phyloP scores from a whole-genome alignment of 2,888 invertebrate species.

The Ormia ochracea region DNA sequence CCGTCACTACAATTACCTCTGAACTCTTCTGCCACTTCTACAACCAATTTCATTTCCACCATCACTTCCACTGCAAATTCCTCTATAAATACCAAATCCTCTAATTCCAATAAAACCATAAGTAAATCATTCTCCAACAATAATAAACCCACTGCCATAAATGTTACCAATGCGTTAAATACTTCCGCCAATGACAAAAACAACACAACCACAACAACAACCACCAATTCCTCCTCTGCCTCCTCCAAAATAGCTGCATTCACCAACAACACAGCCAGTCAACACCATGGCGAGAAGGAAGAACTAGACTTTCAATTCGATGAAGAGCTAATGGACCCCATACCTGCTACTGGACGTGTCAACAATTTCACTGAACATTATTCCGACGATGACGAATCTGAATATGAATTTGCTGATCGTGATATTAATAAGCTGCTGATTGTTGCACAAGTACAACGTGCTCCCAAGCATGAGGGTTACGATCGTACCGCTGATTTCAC shows the following conservation, averaged over 20 bases:
- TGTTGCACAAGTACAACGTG: constrained; percentile 87
- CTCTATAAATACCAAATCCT: constrained; percentile 53
- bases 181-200: constrained; percentile 45
- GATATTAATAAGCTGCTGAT: constrained; percentile 96
- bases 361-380: constrained; percentile 87
- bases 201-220: constrained; percentile 56
- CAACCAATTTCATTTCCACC: constrained; percentile 50
- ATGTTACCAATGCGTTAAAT: constrained; percentile 44
- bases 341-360: constrained; percentile 83
- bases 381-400: constrained; percentile 88
- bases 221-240: constrained; percentile 68
- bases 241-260: constrained; percentile 72
- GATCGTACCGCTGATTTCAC: constrained; percentile 94
- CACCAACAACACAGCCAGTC: constrained; percentile 63
- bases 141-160: constrained; percentile 65
- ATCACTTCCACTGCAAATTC: constrained; percentile 58
- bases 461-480: constrained; percentile 90
- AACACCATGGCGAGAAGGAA: constrained; percentile 80
- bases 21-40: constrained; percentile 50
- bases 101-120: constrained; percentile 51
- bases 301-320: constrained; percentile 98
- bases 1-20: constrained; percentile 65
- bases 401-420: constrained; percentile 92
- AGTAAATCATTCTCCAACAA: constrained; percentile 54
- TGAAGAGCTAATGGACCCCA: constrained; percentile 91